Evolutionary conservation across 2,113 vertebrate genomes (phyloP), one percentile per base, ranked within the genome.

Genomic region (Atractosteus spatula): DNA sequence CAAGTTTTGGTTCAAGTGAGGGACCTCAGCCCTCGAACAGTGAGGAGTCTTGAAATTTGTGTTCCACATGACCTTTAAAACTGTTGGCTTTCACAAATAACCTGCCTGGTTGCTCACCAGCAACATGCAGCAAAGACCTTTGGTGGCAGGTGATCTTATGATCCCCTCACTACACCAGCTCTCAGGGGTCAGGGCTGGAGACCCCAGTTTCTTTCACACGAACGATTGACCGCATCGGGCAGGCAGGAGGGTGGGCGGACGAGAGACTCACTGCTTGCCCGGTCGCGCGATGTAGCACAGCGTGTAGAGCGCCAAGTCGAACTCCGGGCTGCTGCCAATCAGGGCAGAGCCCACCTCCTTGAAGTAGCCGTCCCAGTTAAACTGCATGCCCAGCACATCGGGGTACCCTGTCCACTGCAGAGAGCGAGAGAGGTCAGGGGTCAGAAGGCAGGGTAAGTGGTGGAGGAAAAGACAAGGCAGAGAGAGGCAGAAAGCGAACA

Each of bases 281-380:
- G 96, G 96, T 0, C 94, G 91, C 0, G 94, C 78, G 3, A 99
- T 93, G 88, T 95, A 99, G 86, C 96, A 99, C 64, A 99, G 77
- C 0, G 92, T 91, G 82, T 96, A 99, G 3, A 98, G 69, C 0
- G 93, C 94, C 7, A 99, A 89, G 73, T 99, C 97, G 4, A 98
- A 98, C 75, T 98, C 97, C 0, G 97, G 97, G 81, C 97, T 99
- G 85, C 74, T 90, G 83, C 97, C 96, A 0, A 99, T 95, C 83
- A 98, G 87, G 0, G 93, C 88, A 0, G 95, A 93, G 2, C 96
- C 96, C 4, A 99, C 92, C 85, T 96, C 87, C 74, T 99, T 99
- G 78, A 81, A 94, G 81, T 93, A 97, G 3, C 96, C 94, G 0
- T 96, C 93, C 96, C 97, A 99, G 55, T 68, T 85, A 82, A 99